A percentile compares a stretch with the other conserved stretches of the same genome.
Evolutionary conservation across 2,888 invertebrate species (phyloP).

Genomic region (Lampropteryx suffumata): DNA sequence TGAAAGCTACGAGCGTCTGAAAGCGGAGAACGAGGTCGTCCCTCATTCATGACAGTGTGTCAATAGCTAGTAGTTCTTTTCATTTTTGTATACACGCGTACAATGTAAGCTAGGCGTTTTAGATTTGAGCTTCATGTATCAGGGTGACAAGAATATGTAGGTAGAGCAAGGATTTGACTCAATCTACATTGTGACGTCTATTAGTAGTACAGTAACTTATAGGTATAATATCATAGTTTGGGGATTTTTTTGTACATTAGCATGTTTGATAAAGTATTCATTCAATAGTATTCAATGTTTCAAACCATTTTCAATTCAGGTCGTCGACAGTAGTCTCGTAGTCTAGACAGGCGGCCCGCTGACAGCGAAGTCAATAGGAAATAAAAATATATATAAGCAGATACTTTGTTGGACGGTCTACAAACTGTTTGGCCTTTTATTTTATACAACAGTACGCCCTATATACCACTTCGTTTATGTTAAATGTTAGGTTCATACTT

Average conservation of each 20-base stretch:
- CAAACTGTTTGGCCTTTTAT: background rate
- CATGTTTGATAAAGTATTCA: no score
- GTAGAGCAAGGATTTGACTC: no score
- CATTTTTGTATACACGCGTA: slow-evolving; percentile 57
- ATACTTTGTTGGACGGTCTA: slow-evolving; percentile 19
- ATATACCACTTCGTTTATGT: no score
- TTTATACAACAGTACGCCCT: no score
- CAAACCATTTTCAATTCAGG: slow-evolving; percentile 29
- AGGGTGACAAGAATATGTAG: no score
- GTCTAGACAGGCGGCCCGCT: slow-evolving; percentile 30
- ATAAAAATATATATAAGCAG: slow-evolving; percentile 22
- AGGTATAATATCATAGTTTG: no score
- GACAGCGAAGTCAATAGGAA: slow-evolving; percentile 32
- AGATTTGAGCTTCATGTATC: no score
- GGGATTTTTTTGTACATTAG: no score
- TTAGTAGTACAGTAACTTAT: no score
- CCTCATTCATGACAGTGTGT: slow-evolving; percentile 68
- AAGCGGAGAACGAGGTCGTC: slow-evolving; percentile 68
- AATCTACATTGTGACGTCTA: no score
- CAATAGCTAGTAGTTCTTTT: slow-evolving; percentile 67
- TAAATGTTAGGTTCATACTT: no score
- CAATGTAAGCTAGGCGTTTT: slow-evolving; percentile 51
- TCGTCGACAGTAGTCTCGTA: slow-evolving; percentile 31
- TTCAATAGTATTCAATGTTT: slow-evolving; percentile 4
- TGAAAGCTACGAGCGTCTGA: slow-evolving; percentile 54